These are phyloP conservation scores for Parus major DNA, from an alignment of 2,113 vertebrate genomes.

Conservation along the genomic window DNA sequence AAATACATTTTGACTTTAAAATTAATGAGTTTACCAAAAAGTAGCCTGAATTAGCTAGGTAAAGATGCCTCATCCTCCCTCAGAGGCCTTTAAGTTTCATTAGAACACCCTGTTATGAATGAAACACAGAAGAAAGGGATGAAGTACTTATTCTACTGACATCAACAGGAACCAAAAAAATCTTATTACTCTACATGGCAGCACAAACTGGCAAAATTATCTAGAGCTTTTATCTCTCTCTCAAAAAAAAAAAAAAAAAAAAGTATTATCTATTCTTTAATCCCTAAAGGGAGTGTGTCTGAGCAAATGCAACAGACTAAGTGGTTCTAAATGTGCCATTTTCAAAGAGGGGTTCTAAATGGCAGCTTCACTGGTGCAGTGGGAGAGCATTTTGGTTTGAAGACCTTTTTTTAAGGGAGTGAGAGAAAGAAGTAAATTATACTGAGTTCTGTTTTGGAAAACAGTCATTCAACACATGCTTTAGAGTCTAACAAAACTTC, in stretches of 20 bases:
- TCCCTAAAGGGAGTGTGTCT: neutral
- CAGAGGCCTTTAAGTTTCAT: neutral
- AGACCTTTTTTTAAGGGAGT: neutral
- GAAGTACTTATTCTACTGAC: neutral
- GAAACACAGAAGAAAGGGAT: neutral
- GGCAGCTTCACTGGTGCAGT: neutral
- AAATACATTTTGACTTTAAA: neutral
- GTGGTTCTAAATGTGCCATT: neutral
- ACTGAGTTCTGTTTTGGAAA: neutral
- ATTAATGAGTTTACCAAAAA: neutral
- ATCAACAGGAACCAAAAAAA: neutral
- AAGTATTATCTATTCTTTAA: neutral
- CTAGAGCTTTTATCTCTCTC: neutral
- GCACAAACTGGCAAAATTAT: neutral
- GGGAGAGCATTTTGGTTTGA: neutral
- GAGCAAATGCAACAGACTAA: neutral
- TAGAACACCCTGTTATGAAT: accelerated
- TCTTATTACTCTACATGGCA: neutral
- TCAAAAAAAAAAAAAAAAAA: neutral
- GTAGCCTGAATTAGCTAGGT: neutral
- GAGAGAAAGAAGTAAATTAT: neutral
- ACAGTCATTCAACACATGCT: neutral
- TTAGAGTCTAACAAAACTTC: neutral
- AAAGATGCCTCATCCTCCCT: neutral
- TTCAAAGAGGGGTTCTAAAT: neutral